Percentiles rank a stretch among this genome's conserved stretches.
Evolutionary conservation across 2,888 invertebrate genomes (phyloP).

Genomic region (Fissipunctia ypsillon): DNA sequence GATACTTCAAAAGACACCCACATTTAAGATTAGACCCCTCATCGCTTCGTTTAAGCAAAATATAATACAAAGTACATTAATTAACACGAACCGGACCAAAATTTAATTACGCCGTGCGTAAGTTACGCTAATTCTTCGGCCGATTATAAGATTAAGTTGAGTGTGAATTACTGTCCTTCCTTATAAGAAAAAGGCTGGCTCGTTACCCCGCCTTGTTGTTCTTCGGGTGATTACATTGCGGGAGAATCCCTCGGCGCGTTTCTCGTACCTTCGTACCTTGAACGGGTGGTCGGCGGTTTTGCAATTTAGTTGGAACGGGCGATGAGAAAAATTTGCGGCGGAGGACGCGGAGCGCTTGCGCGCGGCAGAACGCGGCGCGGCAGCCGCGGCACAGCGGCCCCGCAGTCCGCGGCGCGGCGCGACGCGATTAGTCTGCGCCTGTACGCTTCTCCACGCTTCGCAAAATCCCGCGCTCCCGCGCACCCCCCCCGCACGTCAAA

Average conservation of each 20-base stretch:
- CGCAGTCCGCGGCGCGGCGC: slow-evolving; percentile 74
- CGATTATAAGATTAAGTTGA: slow-evolving; percentile 82
- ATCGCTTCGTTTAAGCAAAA: slow-evolving; percentile 53
- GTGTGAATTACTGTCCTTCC: slow-evolving; percentile 78
- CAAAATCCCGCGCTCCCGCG: slow-evolving; percentile 62
- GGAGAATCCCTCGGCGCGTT: slow-evolving; percentile 80
- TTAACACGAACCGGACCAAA: slow-evolving; percentile 60
- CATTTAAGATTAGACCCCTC: slow-evolving; percentile 39
- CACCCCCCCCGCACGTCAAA: slow-evolving; percentile 79
- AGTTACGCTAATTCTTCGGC: slow-evolving; percentile 78
- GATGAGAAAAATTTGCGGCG: slow-evolving; percentile 86
- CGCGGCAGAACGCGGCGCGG: slow-evolving; percentile 73
- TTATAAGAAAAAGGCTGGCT: slow-evolving; percentile 78
- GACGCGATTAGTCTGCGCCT: slow-evolving; percentile 65
- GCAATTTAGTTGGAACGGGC: slow-evolving; percentile 86
- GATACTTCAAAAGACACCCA: slow-evolving; percentile 40
- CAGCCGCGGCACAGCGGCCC: slow-evolving; percentile 67
- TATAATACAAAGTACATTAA: slow-evolving; percentile 72
- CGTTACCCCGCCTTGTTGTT: slow-evolving; percentile 84
- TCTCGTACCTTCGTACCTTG: slow-evolving; percentile 82
- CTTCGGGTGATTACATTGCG: slow-evolving; percentile 83
- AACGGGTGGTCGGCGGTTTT: slow-evolving; percentile 83
- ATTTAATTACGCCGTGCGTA: slow-evolving; percentile 71
- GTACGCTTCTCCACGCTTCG: slow-evolving; percentile 64
- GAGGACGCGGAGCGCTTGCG: slow-evolving; percentile 74